These are phyloP conservation scores for Leptopilina boulardi DNA, from an alignment of 1,140 invertebrate species.

Conservation along the genomic window DNA sequence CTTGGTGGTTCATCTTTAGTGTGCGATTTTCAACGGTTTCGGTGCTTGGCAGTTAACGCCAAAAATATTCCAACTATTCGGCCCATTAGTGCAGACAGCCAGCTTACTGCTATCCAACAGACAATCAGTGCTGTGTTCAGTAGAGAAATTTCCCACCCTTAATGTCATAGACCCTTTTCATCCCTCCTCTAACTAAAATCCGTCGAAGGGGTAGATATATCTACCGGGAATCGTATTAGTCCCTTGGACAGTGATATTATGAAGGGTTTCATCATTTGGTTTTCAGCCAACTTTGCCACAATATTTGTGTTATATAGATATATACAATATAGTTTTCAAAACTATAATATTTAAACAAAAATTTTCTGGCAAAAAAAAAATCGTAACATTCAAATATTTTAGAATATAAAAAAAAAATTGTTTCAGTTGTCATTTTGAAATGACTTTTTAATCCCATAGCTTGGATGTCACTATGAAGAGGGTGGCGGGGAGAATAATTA, in stretches of 20 bases:
- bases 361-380: too few relatives aligned
- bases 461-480: too few relatives aligned
- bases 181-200: slow-evolving; percentile 45
- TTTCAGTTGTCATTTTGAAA: too few relatives aligned
- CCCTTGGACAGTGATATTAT: slow-evolving; percentile 21
- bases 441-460: slow-evolving; percentile 48
- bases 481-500: not conserved
- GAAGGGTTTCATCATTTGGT: slow-evolving; percentile 13
- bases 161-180: slow-evolving; percentile 33
- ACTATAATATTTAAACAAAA: too few relatives aligned
- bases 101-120: slow-evolving; percentile 46
- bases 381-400: too few relatives aligned
- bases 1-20: slow-evolving; percentile 28
- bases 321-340: too few relatives aligned
- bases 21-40: slow-evolving; percentile 34
- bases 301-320: not conserved
- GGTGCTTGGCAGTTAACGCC: slow-evolving; percentile 46
- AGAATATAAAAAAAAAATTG: too few relatives aligned
- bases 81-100: slow-evolving; percentile 58
- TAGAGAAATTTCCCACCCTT: slow-evolving; percentile 50
- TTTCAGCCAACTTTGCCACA: slow-evolving; percentile 7
- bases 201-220: slow-evolving; percentile 32
- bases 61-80: slow-evolving; percentile 72
- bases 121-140: slow-evolving; percentile 59
- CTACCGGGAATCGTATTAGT: slow-evolving; percentile 6